phyloP scores from a whole-genome alignment of 2,888 invertebrate species.

The Acleris sparsana region DNA sequence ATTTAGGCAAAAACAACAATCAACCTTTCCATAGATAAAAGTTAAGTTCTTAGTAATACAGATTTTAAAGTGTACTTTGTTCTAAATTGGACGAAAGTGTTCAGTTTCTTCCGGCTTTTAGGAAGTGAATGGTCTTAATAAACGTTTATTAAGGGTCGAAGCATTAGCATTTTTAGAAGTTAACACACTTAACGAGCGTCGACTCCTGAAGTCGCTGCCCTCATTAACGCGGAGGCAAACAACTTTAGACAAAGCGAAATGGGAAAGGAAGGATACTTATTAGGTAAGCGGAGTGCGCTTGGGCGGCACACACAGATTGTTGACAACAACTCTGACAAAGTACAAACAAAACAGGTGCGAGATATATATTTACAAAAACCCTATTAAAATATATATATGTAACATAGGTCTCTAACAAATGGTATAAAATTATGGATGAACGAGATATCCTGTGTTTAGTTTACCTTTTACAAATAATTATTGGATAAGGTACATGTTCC shows the following conservation, averaged over 20 bases:
- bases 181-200: constrained; percentile 34
- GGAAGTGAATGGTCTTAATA: constrained; percentile 6
- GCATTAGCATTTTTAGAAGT: constrained; percentile 28
- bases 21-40: not conserved
- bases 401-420: too few relatives aligned
- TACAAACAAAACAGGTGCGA: not conserved
- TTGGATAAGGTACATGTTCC: too few relatives aligned
- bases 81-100: not conserved
- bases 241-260: constrained; percentile 34
- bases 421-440: too few relatives aligned
- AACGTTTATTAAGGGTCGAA: constrained; percentile 8
- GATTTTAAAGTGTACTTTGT: not conserved
- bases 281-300: constrained; percentile 14
- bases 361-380: not conserved
- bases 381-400: not conserved
- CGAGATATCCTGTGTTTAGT: too few relatives aligned
- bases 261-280: constrained; percentile 33
- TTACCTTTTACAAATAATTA: too few relatives aligned
- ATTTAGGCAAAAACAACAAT: too few relatives aligned
- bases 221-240: constrained; percentile 32
- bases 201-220: constrained; percentile 37
- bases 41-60: not conserved
- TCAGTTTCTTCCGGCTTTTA: too few relatives aligned
- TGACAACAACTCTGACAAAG: constrained; percentile 6
- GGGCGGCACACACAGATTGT: constrained; percentile 3